Percentiles rank a stretch among this genome's conserved stretches.
These are phyloP conservation scores for Drosophila mimetica DNA, from an alignment of 2,888 invertebrate genomes.

Conservation along the genomic window DNA sequence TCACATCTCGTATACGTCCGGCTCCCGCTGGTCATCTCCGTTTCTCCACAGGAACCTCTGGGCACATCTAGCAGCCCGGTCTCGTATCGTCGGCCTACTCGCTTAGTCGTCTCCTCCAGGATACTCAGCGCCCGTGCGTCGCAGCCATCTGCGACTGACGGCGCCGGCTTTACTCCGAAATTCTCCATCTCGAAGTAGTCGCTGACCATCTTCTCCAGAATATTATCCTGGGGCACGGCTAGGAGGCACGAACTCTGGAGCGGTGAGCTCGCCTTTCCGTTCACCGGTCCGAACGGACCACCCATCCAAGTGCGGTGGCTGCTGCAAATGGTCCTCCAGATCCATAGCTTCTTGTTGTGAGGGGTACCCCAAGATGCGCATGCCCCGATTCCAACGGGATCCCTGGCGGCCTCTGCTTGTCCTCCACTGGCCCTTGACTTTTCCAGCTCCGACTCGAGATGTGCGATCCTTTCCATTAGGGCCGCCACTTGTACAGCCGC, in stretches of 20 bases:
- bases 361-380: slow-evolving; percentile 3
- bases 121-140: background rate
- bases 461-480: no score
- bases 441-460: no score
- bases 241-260: background rate
- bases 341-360: background rate
- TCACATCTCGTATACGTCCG: background rate
- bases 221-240: background rate
- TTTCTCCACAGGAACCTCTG: slow-evolving; percentile 10
- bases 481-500: no score
- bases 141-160: background rate
- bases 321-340: slow-evolving; percentile 10
- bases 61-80: slow-evolving; percentile 10
- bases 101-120: background rate
- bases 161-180: background rate
- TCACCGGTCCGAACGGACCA: slow-evolving; percentile 11
- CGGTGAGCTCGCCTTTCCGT: background rate
- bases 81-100: background rate
- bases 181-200: no score
- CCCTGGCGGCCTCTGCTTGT: no score
- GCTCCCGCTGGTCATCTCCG: background rate
- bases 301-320: slow-evolving; percentile 13
- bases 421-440: no score
- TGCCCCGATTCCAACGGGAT: slow-evolving; percentile 30
- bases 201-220: no score